phyloP scores from a whole-genome alignment of 1,140 invertebrate genomes.

The Bilobella aurantiaca region DNA sequence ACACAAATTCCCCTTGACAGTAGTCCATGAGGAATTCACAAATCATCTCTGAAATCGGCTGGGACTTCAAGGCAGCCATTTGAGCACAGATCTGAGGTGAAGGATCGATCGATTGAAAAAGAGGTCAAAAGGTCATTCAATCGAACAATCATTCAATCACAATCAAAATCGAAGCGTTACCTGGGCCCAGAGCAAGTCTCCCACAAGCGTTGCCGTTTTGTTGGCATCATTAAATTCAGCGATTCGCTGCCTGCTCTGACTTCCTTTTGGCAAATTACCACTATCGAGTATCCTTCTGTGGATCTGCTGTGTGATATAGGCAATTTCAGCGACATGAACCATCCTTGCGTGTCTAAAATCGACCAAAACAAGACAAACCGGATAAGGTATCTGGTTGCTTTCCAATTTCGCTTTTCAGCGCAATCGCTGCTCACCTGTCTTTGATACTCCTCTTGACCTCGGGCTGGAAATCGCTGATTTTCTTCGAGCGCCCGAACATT shows the following conservation, averaged over 20 bases:
- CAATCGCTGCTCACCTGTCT: conserved; percentile 16
- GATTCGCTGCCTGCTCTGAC: neutral
- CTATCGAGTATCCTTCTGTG: conserved; percentile 14
- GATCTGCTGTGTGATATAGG: conserved; percentile 12
- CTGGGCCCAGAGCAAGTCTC: conserved; percentile 16
- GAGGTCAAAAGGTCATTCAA: no score
- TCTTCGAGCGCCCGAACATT: conserved; percentile 10
- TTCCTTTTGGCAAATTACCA: neutral
- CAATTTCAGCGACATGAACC: conserved; percentile 15
- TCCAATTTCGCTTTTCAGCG: neutral
- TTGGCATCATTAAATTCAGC: conserved; percentile 12
- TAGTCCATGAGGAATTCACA: conserved; percentile 12
- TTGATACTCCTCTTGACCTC: neutral
- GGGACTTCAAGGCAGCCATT: conserved; percentile 18
- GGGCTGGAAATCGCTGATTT: neutral
- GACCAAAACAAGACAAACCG: neutral
- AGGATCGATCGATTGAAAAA: neutral
- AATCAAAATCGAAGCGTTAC: neutral
- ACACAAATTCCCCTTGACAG: conserved; percentile 20
- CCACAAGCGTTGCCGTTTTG: conserved; percentile 15
- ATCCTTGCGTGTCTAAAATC: conserved; percentile 8
- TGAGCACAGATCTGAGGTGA: conserved; percentile 12
- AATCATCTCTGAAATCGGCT: conserved; percentile 10
- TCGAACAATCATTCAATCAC: no score
- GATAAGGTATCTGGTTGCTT: no score